Evolutionary conservation across 2,888 invertebrate genomes (phyloP), one percentile per base, ranked within the genome.

Genomic region (Ochlodes sylvanus): DNA sequence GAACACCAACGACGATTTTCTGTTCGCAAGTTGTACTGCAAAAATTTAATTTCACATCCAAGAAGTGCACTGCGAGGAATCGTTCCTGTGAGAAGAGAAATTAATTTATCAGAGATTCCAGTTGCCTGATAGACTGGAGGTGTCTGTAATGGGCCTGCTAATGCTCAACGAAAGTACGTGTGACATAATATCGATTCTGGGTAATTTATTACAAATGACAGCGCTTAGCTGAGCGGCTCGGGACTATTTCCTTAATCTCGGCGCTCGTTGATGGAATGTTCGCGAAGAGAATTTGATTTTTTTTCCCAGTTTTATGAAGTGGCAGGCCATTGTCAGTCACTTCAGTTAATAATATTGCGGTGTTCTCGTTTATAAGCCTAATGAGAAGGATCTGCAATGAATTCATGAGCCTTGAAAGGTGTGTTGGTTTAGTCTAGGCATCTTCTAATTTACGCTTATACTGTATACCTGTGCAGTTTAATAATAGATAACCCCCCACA

Each of bases 41-140:
- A 76, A 79, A 80, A 78, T 79, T 78, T 76, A 77, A 84, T 76
- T 77, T 80, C 76, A 76, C 74, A 70, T 69, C 69, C 58, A 63
- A 69, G 54, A 64, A 71, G 68, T 71, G 70, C 70, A 73, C 72
- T 71, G 61, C 65, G 63, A 69, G 67, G 71, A 70, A 70, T 69
- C 69, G 63, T 70, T 52, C 19, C 6, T 21, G 52, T 10, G 19
- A 52, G 58, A 57, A 67, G 80, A 75, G 77, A 81, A 85, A 82
- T 85, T 79, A 79, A 84, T 85, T 86, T 86, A 85, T 82, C 79
- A 77, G 75, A 75, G 72, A 77, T 75, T 74, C 72, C 72, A 75
- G 72, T 69, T 73, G 72, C 74, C 74, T 77, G 78, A 81, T 78
- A 74, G 75, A 72, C 70, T 70, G 70, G 73, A 78, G 77, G 78